These are phyloP conservation scores for Turdus rufiventris DNA, from an alignment of 2,113 vertebrate species.

Conservation along the genomic window DNA sequence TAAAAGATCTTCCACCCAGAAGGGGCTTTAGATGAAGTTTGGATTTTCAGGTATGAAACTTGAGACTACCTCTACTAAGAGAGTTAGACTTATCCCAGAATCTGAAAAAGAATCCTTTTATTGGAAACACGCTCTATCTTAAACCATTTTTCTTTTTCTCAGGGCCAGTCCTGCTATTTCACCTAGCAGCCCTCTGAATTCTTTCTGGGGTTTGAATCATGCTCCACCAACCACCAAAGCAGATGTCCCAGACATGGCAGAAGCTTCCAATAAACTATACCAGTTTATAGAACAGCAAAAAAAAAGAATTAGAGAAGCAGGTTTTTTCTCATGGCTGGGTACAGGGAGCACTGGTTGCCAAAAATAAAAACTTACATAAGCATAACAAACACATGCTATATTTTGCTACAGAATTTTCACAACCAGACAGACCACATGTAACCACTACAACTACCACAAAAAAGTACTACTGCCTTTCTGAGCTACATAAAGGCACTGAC, in stretches of 20 bases:
- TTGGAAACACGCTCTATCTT: neutral
- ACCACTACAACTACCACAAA: neutral
- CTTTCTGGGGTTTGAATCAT: neutral
- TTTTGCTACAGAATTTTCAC: conserved; percentile 24
- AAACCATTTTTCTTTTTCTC: neutral
- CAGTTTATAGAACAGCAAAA: neutral
- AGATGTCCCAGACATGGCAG: neutral
- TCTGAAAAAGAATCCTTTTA: neutral
- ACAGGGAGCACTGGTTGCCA: neutral
- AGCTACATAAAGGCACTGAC: neutral
- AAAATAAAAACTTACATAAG: conserved; percentile 32
- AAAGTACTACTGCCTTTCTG: conserved; percentile 1
- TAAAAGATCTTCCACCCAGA: neutral
- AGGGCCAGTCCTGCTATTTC: neutral
- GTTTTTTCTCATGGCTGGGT: neutral
- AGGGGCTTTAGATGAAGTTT: neutral
- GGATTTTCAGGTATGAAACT: neutral
- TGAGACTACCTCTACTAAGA: neutral
- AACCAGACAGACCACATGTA: conserved; percentile 7
- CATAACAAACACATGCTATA: conserved; percentile 1
- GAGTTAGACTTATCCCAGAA: neutral
- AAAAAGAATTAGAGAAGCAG: neutral
- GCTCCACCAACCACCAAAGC: neutral
- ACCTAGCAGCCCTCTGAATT: neutral
- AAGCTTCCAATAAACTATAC: neutral